Percentiles rank a stretch among this genome's conserved stretches.
Evolutionary conservation across 2,888 invertebrate species (phyloP).

Genomic region (Amiota mariae): DNA sequence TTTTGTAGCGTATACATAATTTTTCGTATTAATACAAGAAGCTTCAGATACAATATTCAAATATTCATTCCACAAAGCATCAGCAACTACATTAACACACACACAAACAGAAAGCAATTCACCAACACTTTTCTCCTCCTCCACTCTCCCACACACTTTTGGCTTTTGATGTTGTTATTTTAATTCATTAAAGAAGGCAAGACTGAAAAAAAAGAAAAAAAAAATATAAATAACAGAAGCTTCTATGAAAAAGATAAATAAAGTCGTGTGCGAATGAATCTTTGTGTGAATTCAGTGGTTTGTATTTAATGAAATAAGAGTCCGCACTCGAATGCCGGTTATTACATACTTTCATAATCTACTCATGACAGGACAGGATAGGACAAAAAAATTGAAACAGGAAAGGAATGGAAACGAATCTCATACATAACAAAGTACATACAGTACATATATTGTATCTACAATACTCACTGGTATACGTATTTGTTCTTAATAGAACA

Average conservation of each 20-base stretch:
- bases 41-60: not conserved
- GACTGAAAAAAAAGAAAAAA: not conserved
- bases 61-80: not conserved
- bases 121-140: too few relatives aligned
- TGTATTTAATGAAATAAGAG: conserved; percentile 13
- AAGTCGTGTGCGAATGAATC: conserved; percentile 8
- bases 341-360: conserved; percentile 1
- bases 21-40: not conserved
- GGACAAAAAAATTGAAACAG: too few relatives aligned
- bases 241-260: conserved; percentile 18
- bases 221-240: not conserved
- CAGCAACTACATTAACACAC: not conserved
- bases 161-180: conserved; percentile 20
- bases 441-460: not conserved
- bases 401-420: not conserved
- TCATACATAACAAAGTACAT: too few relatives aligned
- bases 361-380: not conserved
- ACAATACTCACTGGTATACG: not conserved
- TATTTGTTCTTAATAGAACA: not conserved
- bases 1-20: not conserved
- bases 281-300: conserved; percentile 9
- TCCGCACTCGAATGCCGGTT: conserved; percentile 2
- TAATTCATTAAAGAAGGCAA: conserved; percentile 20
- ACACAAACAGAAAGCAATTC: not conserved
- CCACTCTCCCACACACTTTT: not conserved